phyloP scores from a whole-genome alignment of 2,113 vertebrate genomes.

The Saccopteryx leptura region DNA sequence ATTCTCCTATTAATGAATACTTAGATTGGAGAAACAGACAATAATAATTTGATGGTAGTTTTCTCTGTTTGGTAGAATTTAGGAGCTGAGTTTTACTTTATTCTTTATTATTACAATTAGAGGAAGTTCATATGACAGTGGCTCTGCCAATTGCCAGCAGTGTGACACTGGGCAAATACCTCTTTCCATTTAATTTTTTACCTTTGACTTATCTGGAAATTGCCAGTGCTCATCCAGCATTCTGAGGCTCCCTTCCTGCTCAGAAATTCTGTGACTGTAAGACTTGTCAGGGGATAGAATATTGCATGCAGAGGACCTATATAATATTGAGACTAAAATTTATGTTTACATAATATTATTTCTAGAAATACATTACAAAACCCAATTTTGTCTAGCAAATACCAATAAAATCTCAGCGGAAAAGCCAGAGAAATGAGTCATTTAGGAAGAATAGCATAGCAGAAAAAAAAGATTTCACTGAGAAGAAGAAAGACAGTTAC shows the following conservation, averaged over 20 bases:
- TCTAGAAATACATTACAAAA: slow-evolving; percentile 32
- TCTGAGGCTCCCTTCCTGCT: not conserved
- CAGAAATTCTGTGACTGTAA: not conserved
- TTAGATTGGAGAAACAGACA: not conserved
- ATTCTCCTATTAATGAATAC: not conserved
- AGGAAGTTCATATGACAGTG: not conserved
- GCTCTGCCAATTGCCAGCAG: not conserved
- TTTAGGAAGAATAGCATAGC: slow-evolving; percentile 14
- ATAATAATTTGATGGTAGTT: slow-evolving; percentile 23
- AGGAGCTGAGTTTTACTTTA: slow-evolving; percentile 22
- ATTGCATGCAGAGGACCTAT: not conserved
- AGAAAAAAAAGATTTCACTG: slow-evolving; percentile 16
- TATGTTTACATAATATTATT: slow-evolving; percentile 47
- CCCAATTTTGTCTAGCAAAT: slow-evolving; percentile 54
- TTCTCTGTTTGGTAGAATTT: not conserved
- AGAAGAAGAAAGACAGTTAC: not conserved
- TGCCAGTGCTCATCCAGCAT: not conserved
- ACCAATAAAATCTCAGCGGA: not conserved
- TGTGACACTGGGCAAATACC: not conserved
- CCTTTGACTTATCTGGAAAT: slow-evolving; percentile 35
- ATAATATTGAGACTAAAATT: slow-evolving; percentile 57
- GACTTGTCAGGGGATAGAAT: not conserved
- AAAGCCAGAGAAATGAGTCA: slow-evolving; percentile 14
- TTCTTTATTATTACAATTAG: not conserved
- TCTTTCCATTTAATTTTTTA: slow-evolving; percentile 8